phyloP scores from a whole-genome alignment of 2,888 invertebrate species.

The Tupiocoris notatus region DNA sequence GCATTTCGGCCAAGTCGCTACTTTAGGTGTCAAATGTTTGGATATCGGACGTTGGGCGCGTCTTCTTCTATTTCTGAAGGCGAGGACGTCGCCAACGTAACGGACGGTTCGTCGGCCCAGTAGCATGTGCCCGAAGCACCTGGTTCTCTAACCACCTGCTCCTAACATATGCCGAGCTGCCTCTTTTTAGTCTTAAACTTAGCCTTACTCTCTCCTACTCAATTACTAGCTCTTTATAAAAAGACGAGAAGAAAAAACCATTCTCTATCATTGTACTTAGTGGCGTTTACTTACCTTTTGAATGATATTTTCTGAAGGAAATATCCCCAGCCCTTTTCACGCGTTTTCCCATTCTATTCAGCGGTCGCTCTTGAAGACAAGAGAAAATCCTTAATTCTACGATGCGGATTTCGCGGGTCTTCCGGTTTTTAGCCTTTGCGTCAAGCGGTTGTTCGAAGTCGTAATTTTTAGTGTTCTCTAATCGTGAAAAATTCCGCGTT shows the following conservation, averaged over 20 bases:
- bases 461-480: no score
- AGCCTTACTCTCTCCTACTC: slow-evolving; percentile 21
- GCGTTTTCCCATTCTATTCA: no score
- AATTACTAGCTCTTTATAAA: slow-evolving; percentile 35
- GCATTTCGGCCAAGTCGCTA: no score
- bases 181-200: neutral
- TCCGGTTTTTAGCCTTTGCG: no score
- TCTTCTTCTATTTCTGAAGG: slow-evolving; percentile 1
- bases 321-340: neutral
- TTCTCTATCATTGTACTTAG: neutral
- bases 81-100: slow-evolving; percentile 31
- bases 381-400: no score
- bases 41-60: no score
- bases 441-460: no score
- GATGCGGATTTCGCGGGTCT: no score
- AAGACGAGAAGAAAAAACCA: neutral
- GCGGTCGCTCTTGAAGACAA: no score
- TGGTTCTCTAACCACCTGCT: slow-evolving; percentile 42
- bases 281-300: neutral
- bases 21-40: no score
- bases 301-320: neutral
- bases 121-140: slow-evolving; percentile 45
- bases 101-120: slow-evolving; percentile 33
- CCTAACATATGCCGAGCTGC: slow-evolving; percentile 38
- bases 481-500: no score